Percentiles rank a stretch among this genome's conserved stretches.
phyloP scores from a whole-genome alignment of 2,113 vertebrate genomes.

The Hyla sarda region DNA sequence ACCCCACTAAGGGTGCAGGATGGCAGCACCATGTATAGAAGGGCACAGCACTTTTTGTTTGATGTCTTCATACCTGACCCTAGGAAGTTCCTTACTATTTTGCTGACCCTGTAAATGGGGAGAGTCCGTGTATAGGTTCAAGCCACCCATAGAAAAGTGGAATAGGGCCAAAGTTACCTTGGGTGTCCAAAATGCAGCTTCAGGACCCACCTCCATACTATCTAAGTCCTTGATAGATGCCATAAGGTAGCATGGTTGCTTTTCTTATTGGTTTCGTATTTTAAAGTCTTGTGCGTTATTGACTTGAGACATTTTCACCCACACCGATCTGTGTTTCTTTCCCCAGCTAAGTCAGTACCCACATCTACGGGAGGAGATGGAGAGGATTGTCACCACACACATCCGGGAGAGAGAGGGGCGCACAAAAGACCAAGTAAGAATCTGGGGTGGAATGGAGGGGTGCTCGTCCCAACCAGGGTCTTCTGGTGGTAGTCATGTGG shows the following conservation, averaged over 20 bases:
- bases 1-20: neutral
- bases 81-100: neutral
- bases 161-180: neutral
- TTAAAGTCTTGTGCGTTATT: neutral
- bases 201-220: neutral
- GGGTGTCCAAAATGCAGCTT: neutral
- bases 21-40: neutral
- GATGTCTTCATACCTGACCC: neutral
- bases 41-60: neutral
- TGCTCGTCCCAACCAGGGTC: too few species aligned
- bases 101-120: neutral
- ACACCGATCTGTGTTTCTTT: constrained; percentile 71
- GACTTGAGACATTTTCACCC: constrained; percentile 59
- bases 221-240: neutral
- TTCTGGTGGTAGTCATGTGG: neutral
- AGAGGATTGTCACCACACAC: constrained; percentile 95
- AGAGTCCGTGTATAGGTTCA: too few species aligned
- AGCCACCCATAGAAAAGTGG: too few species aligned
- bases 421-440: constrained; percentile 90
- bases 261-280: too few species aligned
- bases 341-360: constrained; percentile 96
- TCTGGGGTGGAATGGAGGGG: too few species aligned
- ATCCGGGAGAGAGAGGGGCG: constrained; percentile 94
- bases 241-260: neutral
- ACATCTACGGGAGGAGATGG: constrained; percentile 95